Percentiles rank a stretch among this genome's conserved stretches.
Conservation (phyloP, 2,113 vertebrate genomes). For the Paratilapia polleni region DNA sequence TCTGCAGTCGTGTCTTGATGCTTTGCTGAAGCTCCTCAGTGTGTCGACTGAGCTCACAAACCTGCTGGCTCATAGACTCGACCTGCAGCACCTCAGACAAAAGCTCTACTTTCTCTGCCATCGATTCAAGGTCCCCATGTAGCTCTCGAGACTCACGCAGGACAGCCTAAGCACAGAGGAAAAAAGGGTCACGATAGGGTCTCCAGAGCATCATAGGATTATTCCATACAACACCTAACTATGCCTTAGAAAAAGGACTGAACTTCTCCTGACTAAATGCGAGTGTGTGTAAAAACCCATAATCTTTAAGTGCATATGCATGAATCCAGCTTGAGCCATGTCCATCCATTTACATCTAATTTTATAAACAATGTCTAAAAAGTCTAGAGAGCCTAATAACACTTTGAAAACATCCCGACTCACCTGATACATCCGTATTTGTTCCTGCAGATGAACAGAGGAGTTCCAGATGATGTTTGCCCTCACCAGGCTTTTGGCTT, state of each 20-base stretch:
- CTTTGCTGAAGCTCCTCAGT: constrained; percentile 88
- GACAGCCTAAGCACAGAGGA: constrained; percentile 78
- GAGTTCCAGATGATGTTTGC: constrained; percentile 90
- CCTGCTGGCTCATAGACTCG: constrained; percentile 88
- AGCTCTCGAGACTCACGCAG: constrained; percentile 92
- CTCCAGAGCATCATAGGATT: not conserved
- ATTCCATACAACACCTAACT: not conserved
- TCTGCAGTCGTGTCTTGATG: constrained; percentile 85
- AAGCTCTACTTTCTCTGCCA: constrained; percentile 87
- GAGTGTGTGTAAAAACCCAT: not conserved
- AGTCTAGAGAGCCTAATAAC: not conserved
- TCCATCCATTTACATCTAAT: not conserved
- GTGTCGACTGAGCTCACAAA: constrained; percentile 87
- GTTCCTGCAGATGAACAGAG: constrained; percentile 89
- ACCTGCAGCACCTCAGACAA: constrained; percentile 88
- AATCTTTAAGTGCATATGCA: not conserved
- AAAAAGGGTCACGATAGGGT: not conserved
- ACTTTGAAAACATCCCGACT: not conserved
- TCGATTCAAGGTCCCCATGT: constrained; percentile 88
- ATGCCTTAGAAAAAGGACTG: not conserved
- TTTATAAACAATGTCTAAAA: not conserved
- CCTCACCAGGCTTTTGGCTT: constrained; percentile 87
- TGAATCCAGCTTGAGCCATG: not conserved
- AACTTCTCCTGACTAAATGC: not conserved
- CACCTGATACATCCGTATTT: constrained; percentile 92